Percentiles rank a stretch among this genome's conserved stretches.
Evolutionary conservation across 2,113 vertebrate genomes (phyloP).

Genomic region (Psilopogon haemacephalus): DNA sequence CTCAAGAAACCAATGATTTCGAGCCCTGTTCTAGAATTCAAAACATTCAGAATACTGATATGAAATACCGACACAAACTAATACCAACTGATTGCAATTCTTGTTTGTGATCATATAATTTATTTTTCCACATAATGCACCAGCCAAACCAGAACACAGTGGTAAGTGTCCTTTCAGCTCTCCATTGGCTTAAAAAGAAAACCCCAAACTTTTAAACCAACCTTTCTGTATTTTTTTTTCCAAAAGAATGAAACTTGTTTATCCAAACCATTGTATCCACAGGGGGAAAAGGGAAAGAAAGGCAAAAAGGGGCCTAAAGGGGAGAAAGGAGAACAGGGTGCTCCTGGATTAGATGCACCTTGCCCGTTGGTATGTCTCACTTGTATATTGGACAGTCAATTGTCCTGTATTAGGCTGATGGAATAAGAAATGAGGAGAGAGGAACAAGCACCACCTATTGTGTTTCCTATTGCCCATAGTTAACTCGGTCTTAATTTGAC

Average conservation of each 20-base stretch:
- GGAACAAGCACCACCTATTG: conserved; percentile 69
- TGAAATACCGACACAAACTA: conserved; percentile 15
- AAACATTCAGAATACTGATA: neutral
- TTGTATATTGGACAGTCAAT: conserved; percentile 71
- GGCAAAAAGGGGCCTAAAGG: conserved; percentile 99
- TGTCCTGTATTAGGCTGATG: conserved; percentile 52
- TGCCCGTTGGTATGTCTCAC: conserved; percentile 98
- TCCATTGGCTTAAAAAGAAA: conserved; percentile 62
- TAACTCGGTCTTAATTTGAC: neutral
- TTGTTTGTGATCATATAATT: conserved; percentile 46
- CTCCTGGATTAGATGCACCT: conserved; percentile 99
- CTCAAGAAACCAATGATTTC: neutral
- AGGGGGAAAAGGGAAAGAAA: conserved; percentile 99
- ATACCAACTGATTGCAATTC: conserved; percentile 12
- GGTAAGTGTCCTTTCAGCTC: conserved; percentile 81
- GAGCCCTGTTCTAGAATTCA: conserved; percentile 59
- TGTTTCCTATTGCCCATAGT: neutral
- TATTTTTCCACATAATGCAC: conserved; percentile 58
- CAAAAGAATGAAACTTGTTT: conserved; percentile 78
- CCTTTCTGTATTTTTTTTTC: neutral
- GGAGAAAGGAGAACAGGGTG: conserved; percentile 99
- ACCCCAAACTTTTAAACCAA: conserved; percentile 25
- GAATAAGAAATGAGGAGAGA: conserved; percentile 67
- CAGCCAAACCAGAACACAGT: conserved; percentile 66
- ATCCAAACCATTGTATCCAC: conserved; percentile 94